Evolutionary conservation across 2,888 invertebrate species (phyloP).

Genomic region (Drosophila infuscata): DNA sequence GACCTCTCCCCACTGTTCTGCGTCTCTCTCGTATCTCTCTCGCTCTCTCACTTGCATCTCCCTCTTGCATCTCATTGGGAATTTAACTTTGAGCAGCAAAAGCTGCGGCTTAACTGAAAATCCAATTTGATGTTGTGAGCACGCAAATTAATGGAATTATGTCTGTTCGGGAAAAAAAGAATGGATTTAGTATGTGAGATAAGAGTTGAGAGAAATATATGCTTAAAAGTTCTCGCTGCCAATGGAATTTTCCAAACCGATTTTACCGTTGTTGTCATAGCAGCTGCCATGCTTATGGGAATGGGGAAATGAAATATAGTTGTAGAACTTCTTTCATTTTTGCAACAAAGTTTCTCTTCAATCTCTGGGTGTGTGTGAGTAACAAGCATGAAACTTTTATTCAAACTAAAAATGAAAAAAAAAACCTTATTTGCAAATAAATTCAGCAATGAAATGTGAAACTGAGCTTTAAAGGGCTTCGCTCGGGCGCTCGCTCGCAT

Average conservation of each 20-base stretch:
- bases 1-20: neutral
- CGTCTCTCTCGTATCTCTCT: neutral
- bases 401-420: conserved; percentile 11
- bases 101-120: conserved; percentile 48
- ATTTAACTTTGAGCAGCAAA: conserved; percentile 23
- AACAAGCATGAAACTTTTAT: conserved; percentile 66
- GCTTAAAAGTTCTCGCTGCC: conserved; percentile 55
- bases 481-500: neutral
- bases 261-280: conserved; percentile 53
- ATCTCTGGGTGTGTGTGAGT: conserved; percentile 50
- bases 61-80: conserved; percentile 14
- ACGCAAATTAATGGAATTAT: conserved; percentile 75
- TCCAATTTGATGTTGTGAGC: conserved; percentile 63
- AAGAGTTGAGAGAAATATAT: conserved; percentile 19
- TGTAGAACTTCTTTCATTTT: conserved; percentile 78
- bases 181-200: conserved; percentile 61
- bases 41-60: conserved; percentile 6
- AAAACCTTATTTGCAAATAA: conserved; percentile 44
- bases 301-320: conserved; percentile 58
- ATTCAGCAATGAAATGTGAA: conserved; percentile 71
- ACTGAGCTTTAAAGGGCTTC: conserved; percentile 64
- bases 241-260: conserved; percentile 49
- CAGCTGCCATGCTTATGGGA: conserved; percentile 11
- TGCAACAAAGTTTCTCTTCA: conserved; percentile 63
- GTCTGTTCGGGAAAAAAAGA: conserved; percentile 42